Base-by-base conservation (phyloP, 2,888 invertebrate species). In the Pammene fasciana region DNA sequence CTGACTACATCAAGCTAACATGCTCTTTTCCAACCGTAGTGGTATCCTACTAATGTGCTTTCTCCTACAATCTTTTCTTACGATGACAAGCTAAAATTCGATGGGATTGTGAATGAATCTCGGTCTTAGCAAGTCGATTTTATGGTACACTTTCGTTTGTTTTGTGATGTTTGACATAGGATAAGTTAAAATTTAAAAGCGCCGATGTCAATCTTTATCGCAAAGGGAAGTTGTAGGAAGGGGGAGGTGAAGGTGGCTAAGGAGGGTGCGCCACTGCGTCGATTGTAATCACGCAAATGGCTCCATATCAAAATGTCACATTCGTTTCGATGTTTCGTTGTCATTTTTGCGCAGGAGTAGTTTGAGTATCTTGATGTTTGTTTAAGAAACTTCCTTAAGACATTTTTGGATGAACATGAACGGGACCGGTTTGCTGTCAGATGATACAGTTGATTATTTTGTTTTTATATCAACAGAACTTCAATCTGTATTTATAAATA, bases 281-380 rank as follows among this genome's bases (percentile, higher is more conserved):
- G 89, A 90, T 90, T 90, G 88, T 90, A 92, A 92, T 92, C 90
- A 91, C 89, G 90, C 90, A 91, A 92, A 92, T 92, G 92, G 90
- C 82, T 88, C 84, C 87, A 86, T 88, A 90, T 90, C 89, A 89
- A 90, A 91, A 89, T 86, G 88, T 90, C 89, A 92, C 86, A 89
- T 88, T 87, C 83, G 82, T 87, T 88, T 89, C 86, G 84, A 89
- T 85, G 80, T 86, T 86, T 84, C 79, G 82, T 78, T 85, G 84
- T 86, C 83, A 88, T 86, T 88, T 80, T 84, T 82, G 82, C 81
- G 79, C 82, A 81, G 73, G 80, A 84, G 78, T 80, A 79, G 71
- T 68, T 65, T 50, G 54, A 70, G 59, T 71, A 72, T 75, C 73
- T 71, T 72, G 52, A 66, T 71, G 54, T 74, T 75, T 75, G 74